Conservation (phyloP, 2,113 vertebrate species). For the Aix galericulata region DNA sequence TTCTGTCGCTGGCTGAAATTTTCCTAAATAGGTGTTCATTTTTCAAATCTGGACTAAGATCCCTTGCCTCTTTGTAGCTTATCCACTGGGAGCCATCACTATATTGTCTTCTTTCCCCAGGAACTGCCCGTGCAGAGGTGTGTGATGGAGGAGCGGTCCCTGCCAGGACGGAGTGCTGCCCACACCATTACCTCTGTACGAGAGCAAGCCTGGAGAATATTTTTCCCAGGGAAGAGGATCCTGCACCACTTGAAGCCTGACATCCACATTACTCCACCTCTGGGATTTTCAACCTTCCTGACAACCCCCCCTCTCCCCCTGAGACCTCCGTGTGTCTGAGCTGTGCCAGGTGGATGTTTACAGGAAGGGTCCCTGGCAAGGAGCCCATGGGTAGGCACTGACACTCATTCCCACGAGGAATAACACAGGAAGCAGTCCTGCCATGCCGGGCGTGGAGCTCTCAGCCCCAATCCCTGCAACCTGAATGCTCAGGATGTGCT, state of each 20-base stretch:
- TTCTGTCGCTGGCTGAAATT: not conserved
- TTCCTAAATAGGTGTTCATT: not conserved
- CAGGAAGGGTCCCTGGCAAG: not conserved
- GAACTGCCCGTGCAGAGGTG: accelerated
- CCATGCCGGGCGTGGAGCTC: too few relatives aligned
- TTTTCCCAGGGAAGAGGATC: not conserved
- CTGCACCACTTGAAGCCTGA: not conserved
- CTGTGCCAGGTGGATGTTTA: not conserved
- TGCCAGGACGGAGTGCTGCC: not conserved
- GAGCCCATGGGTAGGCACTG: not conserved
- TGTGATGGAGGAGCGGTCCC: accelerated
- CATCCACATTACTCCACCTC: not conserved
- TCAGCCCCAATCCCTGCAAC: not conserved
- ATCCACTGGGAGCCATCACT: not conserved
- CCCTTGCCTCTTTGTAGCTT: not conserved
- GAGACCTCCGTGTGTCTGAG: not conserved
- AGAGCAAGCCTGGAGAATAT: not conserved
- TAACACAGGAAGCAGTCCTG: not conserved
- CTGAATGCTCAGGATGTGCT: not conserved
- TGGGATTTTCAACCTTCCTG: not conserved
- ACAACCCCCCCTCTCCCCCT: not conserved
- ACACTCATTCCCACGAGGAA: not conserved
- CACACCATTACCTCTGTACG: accelerated
- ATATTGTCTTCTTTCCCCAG: not conserved
- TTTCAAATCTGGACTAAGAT: not conserved